phyloP scores from a whole-genome alignment of 2,797 vertebrate genomes.

The Hydrophis major region DNA sequence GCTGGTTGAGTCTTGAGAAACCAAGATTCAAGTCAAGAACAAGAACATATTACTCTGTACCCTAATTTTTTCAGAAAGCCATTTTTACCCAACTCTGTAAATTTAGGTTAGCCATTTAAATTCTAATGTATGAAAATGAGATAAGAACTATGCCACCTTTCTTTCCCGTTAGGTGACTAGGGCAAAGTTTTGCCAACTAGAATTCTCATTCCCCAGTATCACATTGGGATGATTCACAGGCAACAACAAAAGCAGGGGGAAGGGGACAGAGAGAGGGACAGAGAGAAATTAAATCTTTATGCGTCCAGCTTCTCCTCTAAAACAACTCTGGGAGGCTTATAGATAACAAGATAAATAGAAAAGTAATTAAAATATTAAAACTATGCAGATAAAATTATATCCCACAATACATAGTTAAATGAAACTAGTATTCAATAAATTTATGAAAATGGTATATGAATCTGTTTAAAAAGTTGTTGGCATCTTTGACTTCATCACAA shows the following conservation, averaged over 20 bases:
- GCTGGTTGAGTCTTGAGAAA: no score
- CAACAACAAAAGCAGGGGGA: no score
- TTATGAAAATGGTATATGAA: not conserved
- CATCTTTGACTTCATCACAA: not conserved
- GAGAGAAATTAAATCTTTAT: not conserved
- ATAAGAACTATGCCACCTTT: not conserved
- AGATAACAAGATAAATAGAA: not conserved
- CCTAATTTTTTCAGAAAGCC: not conserved
- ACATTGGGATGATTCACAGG: not conserved
- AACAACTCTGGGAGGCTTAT: not conserved
- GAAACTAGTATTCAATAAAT: not conserved
- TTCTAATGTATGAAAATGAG: not conserved
- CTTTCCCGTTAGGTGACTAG: not conserved
- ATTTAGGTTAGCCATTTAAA: not conserved
- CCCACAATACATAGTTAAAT: not conserved
- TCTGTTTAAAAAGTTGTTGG: not conserved
- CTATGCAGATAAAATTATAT: not conserved
- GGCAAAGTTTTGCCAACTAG: not conserved
- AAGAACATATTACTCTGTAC: no score
- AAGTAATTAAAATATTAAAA: not conserved
- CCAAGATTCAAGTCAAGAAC: no score
- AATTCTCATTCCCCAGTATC: not conserved
- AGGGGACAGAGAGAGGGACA: not conserved
- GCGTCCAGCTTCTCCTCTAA: not conserved
- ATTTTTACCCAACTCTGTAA: not conserved